These are phyloP conservation scores for Phalacrocorax aristotelis DNA, from an alignment of 2,113 vertebrate genomes.

Conservation along the genomic window DNA sequence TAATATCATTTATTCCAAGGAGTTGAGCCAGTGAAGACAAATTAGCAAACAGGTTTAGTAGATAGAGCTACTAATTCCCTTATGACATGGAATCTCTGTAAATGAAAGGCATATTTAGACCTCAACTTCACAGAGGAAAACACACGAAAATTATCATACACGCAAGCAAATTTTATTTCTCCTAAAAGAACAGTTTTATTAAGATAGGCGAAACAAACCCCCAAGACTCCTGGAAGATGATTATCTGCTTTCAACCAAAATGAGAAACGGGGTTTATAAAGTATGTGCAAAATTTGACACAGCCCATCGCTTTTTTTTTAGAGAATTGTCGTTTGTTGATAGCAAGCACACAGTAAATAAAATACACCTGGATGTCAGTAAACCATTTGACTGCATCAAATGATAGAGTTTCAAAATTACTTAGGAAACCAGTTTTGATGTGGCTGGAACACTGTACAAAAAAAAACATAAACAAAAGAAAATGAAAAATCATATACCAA, in stretches of 20 bases:
- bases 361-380: constrained; percentile 3
- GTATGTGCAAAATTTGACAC: neutral
- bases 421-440: neutral
- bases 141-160: neutral
- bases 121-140: neutral
- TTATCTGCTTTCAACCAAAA: neutral
- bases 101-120: neutral
- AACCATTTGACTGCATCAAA: neutral
- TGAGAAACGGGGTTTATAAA: neutral
- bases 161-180: neutral
- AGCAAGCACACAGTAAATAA: neutral
- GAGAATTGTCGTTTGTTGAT: neutral
- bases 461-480: neutral
- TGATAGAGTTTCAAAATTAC: constrained; percentile 14
- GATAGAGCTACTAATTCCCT: neutral
- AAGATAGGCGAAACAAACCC: neutral
- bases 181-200: neutral
- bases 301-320: neutral
- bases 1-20: neutral
- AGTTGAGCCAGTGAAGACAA: neutral
- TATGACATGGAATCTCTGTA: neutral
- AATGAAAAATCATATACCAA: neutral
- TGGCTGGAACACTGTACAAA: neutral
- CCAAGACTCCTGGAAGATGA: neutral
- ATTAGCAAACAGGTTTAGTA: neutral